Percentiles rank a stretch among this genome's conserved stretches.
These are phyloP conservation scores for Isoperla grammatica DNA, from an alignment of 2,888 invertebrate species.

Conservation along the genomic window DNA sequence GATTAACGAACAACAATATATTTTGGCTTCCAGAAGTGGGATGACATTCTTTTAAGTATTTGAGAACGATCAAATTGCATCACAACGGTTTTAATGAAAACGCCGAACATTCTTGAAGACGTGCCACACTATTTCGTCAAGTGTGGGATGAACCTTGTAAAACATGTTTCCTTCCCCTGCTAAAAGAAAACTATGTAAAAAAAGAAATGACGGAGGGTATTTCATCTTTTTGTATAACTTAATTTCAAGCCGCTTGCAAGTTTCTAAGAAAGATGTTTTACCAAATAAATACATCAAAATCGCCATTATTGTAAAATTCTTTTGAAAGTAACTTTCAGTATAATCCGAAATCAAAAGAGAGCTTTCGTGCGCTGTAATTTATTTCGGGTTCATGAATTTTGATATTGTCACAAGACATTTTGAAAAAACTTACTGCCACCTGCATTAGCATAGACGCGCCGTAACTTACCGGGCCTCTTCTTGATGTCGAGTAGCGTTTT, in stretches of 20 bases:
- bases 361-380: slow-evolving; percentile 1
- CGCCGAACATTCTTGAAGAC: too few relatives aligned
- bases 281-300: slow-evolving; percentile 16
- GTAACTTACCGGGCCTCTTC: background rate
- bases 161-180: too few relatives aligned
- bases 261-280: slow-evolving; percentile 8
- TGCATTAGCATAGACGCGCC: background rate
- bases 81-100: too few relatives aligned
- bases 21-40: too few relatives aligned
- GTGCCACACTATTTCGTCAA: too few relatives aligned
- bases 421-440: slow-evolving; percentile 1
- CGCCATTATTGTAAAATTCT: slow-evolving; percentile 5
- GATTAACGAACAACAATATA: too few relatives aligned
- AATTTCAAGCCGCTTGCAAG: background rate
- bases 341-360: slow-evolving; percentile 8
- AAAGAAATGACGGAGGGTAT: too few relatives aligned
- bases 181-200: too few relatives aligned
- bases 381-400: slow-evolving; percentile 1
- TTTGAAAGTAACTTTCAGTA: slow-evolving; percentile 5
- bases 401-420: background rate
- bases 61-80: too few relatives aligned
- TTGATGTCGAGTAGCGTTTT: background rate
- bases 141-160: too few relatives aligned
- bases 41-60: too few relatives aligned
- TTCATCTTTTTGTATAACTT: too few relatives aligned